Conservation (phyloP, 2,888 invertebrate genomes). For the Idaea dimidiata region DNA sequence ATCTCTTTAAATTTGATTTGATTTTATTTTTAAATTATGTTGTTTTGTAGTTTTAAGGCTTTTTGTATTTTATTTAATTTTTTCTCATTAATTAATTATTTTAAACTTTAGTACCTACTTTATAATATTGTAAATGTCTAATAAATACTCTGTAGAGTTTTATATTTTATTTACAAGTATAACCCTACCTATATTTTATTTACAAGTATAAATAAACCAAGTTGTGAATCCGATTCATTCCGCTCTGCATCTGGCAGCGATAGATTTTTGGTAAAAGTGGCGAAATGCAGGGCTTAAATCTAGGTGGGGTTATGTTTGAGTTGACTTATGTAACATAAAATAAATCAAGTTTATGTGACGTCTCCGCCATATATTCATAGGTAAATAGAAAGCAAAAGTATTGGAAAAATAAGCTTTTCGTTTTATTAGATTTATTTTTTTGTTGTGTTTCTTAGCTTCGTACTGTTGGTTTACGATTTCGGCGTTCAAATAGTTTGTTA, state of each 20-base stretch:
- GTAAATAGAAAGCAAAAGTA: conserved; percentile 28
- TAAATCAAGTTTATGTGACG: conserved; percentile 79
- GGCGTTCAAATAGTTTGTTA: not conserved
- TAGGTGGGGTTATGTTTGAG: conserved; percentile 62
- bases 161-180: too few relatives aligned
- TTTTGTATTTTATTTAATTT: too few relatives aligned
- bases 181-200: too few relatives aligned
- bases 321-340: conserved; percentile 67
- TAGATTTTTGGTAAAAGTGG: conserved; percentile 24
- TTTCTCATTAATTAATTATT: too few relatives aligned
- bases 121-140: too few relatives aligned
- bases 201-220: not conserved
- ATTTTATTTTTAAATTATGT: too few relatives aligned
- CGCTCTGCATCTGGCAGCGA: not conserved
- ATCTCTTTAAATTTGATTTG: too few relatives aligned
- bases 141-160: too few relatives aligned
- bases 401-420: conserved; percentile 22
- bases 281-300: conserved; percentile 46
- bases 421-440: not conserved
- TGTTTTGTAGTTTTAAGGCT: too few relatives aligned
- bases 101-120: too few relatives aligned
- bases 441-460: not conserved
- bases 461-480: not conserved
- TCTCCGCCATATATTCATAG: conserved; percentile 60
- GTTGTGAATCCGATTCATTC: not conserved